Percentiles rank a stretch among this genome's conserved stretches.
phyloP scores from a whole-genome alignment of 2,888 invertebrate species.

The Cantharis rustica region DNA sequence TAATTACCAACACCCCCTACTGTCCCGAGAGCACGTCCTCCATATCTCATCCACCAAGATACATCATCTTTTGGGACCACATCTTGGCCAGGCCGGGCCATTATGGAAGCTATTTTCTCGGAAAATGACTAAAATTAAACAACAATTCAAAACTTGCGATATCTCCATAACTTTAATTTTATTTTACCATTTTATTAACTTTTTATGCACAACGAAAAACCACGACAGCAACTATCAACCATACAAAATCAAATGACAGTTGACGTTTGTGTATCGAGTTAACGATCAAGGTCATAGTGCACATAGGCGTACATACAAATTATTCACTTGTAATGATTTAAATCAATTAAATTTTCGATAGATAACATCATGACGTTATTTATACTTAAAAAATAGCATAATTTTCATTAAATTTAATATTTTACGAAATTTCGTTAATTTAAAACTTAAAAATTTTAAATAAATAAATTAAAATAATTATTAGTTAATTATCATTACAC shows the following conservation, averaged over 20 bases:
- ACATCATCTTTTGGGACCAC: slow-evolving; percentile 78
- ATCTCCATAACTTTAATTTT: neutral
- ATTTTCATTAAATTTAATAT: no score
- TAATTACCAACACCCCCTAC: slow-evolving; percentile 82
- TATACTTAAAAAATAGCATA: neutral
- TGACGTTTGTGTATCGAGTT: neutral
- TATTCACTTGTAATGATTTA: neutral
- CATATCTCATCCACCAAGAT: slow-evolving; percentile 90
- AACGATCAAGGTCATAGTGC: neutral
- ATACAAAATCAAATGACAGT: slow-evolving; percentile 9
- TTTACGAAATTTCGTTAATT: no score
- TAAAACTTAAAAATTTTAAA: no score
- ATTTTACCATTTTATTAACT: slow-evolving; percentile 2
- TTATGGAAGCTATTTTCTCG: slow-evolving; percentile 78
- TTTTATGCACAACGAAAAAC: neutral
- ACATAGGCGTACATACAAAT: neutral
- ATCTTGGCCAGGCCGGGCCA: slow-evolving; percentile 82
- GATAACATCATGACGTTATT: neutral
- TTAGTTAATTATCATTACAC: no score
- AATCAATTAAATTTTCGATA: neutral
- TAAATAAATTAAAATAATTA: no score
- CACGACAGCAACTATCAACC: slow-evolving; percentile 3
- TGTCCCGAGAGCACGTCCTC: slow-evolving; percentile 80
- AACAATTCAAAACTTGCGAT: neutral
- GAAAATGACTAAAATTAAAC: slow-evolving; percentile 66